phyloP scores from a whole-genome alignment of 2,113 vertebrate species.

The Phrynosoma blainvillii region DNA sequence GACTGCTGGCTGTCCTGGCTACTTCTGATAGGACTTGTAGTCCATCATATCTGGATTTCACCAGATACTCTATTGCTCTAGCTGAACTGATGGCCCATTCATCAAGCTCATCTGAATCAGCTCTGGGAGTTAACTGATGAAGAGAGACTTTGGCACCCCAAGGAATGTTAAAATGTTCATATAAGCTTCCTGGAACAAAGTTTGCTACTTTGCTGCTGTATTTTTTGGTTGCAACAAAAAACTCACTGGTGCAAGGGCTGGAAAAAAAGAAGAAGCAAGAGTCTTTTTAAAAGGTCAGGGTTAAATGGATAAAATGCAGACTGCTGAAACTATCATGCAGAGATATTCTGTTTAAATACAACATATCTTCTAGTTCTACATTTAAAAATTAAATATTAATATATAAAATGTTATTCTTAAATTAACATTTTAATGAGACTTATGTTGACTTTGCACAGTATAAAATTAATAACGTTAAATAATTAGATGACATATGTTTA shows the following conservation, averaged over 20 bases:
- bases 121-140: neutral
- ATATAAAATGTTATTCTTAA: slow-evolving; percentile 63
- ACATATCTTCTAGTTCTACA: slow-evolving; percentile 34
- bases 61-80: no score
- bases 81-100: neutral
- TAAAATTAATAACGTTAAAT: slow-evolving; percentile 59
- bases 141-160: neutral
- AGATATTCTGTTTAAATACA: slow-evolving; percentile 42
- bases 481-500: slow-evolving; percentile 43
- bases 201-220: neutral
- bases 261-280: slow-evolving; percentile 9
- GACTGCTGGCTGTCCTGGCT: neutral
- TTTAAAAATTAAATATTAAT: slow-evolving; percentile 54
- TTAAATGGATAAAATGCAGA: slow-evolving; percentile 23
- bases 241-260: neutral
- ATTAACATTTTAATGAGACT: slow-evolving; percentile 69
- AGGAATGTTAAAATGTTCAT: neutral
- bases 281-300: neutral
- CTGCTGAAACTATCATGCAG: neutral
- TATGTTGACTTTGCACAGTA: slow-evolving; percentile 55
- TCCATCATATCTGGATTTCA: no score
- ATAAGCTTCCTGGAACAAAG: neutral
- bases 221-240: neutral
- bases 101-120: neutral
- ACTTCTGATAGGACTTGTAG: neutral